Evolutionary conservation across 2,113 vertebrate genomes (phyloP), one percentile per base, ranked within the genome.

Genomic region (Ranitomeya variabilis): DNA sequence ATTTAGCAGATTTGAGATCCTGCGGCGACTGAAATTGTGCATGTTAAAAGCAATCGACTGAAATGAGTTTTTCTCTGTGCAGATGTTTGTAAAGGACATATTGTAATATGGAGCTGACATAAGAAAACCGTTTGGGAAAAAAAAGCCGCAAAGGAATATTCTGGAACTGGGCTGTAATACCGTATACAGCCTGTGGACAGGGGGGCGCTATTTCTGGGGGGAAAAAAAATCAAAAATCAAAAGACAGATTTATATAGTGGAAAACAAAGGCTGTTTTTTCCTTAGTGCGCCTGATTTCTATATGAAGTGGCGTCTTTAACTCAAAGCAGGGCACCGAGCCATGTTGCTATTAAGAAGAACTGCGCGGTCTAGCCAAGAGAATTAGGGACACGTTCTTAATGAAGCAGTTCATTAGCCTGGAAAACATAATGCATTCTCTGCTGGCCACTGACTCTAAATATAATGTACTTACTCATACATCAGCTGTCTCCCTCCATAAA

Each of bases 381-480:
- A 84, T 84, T 84, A 84, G 82, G 82, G 64, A 84, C 82, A 84
- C 82, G 82, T 84, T 71, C 82, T 71, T 84, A 84, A 84, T 84
- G 82, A 84, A 84, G 82, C 82, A 84, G 82, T 71, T 84, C 82
- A 84, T 84, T 84, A 84, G 64, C 82, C 37, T 71, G 64, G 82
- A 84, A 84, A 84, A 84, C 82, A 84, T 84, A 84, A 84, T 84
- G 82, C 82, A 84, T 84, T 84, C 82, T 84, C 82, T 84, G 62
- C 82, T 84, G 82, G 64, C 82, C 66, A 84, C 26, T 71, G 82
- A 84, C 82, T 84, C 82, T 84, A 84, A 84, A 84, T 84, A 84
- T 84, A 84, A 84, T 84, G 82, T 84, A 84, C 82, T 84, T 84
- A 84, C 82, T 84, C 82, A 84, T 84, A 84, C 82, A 84, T 84